Base-by-base conservation (phyloP, 2,113 vertebrate species). In the Takifugu flavidus region DNA sequence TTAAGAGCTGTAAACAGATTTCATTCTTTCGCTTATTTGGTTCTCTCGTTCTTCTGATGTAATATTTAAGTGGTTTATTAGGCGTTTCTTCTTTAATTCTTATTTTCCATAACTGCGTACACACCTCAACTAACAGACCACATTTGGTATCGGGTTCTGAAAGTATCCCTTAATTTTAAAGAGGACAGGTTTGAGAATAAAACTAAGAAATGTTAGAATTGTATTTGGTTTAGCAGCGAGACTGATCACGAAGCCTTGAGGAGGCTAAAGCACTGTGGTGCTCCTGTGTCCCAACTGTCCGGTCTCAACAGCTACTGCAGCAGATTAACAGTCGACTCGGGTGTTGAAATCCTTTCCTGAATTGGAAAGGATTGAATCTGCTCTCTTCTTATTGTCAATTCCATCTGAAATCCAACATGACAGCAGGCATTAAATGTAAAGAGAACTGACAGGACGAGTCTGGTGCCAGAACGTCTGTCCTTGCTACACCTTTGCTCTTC, bases 361-460 rank as follows among this genome's bases (percentile, higher is more conserved):
- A 67, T 72, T 76, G 58, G 45, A 83, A 70, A 79, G 75, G 56
- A 62, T 60, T 51, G 42, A 79, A 77, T 78, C 66, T 71, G 64
- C 63, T 70, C 27, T 2, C 49, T 76, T 74, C 62, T 74, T 77
- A 76, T 84, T 79, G 82, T 83, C 75, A 54, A 49, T 63, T 50
- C 59, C 27, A 56, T 74, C 75, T 69, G 28, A 77, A 76, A 81
- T 70, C 72, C 73, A 61, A 54, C 53, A 52, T 39, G 49, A 55
- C 14, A 62, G 49, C 62, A 73, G 65, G 68, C 70, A 75, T 77
- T 78, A 78, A 78, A 67, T 59, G 53, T 54, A 65, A 70, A 70
- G 73, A 69, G 71, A 74, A 71, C 71, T 53, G 80, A 81, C 77
- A 72, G 77, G 68, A 84, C 77, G 72, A 71, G 59, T 75, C 59